Evolutionary conservation across 2,888 invertebrate genomes (phyloP).

Genomic region (Eristalis tenax): DNA sequence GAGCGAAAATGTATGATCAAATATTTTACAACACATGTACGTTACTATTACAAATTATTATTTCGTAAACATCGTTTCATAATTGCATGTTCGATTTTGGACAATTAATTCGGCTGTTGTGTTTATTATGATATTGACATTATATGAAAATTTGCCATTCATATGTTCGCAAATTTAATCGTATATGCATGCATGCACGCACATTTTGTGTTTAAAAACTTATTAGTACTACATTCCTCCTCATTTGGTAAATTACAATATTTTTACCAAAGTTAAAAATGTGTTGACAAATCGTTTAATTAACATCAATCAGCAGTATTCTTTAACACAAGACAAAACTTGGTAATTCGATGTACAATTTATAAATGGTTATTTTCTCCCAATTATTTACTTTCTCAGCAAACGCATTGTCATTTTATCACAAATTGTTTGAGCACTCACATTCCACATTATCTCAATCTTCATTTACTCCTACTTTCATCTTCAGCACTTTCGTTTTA

Average conservation of each 20-base stretch:
- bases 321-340: background rate
- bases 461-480: conserved; percentile 62
- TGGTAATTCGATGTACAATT: background rate
- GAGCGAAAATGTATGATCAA: too few species aligned
- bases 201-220: too few species aligned
- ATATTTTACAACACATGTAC: too few species aligned
- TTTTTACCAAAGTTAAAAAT: background rate
- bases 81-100: too few species aligned
- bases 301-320: background rate
- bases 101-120: too few species aligned
- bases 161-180: too few species aligned
- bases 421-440: conserved; percentile 52
- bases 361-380: background rate
- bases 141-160: too few species aligned
- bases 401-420: conserved; percentile 45
- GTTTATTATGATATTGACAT: too few species aligned
- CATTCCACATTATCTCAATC: conserved; percentile 58
- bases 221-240: background rate
- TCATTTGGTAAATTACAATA: background rate
- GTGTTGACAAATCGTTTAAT: background rate
- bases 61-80: too few species aligned
- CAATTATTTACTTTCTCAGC: conserved; percentile 48
- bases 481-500: conserved; percentile 71
- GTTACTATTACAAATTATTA: too few species aligned
- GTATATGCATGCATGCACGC: too few species aligned